Base-by-base conservation (phyloP, 2,888 invertebrate genomes). In the Tholera decimalis region DNA sequence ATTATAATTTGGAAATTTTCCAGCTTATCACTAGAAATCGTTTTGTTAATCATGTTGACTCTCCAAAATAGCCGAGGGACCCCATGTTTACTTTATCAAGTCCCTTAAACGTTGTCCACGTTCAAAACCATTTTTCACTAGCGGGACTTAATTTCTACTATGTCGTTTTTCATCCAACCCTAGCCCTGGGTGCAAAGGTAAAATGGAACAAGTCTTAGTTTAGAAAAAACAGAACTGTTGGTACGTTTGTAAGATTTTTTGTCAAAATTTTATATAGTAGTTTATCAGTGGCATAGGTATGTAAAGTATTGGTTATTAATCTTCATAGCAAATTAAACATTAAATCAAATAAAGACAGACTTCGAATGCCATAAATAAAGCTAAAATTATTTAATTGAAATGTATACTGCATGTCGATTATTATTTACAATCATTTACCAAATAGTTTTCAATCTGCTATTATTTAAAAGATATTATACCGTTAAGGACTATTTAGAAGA, bases 131-230 rank as follows among this genome's bases (percentile, higher is more conserved):
- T 94, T 94, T 94, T 93, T 94, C 94, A 94, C 90, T 61, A 56
- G 86, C 86, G 89, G 87, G 88, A 92, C 91, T 93, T 93, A 93
- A 94, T 94, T 93, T 93, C 88, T 91, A 82, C 78, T 62, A 77
- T 85, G 86, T 93, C 94, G 91, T 94, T 94, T 94, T 92, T 94
- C 94, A 94, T 93, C 89, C 89, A 84, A 90, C 89, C 90, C 92
- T 88, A 88, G 77, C 77, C 24, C 11, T n/a, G 33, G 24, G 26
- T 33, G 1, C 2, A 7, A 18, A 43, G 15, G 13, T 20, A 64
- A 75, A 85, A 56, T 8, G 7, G 60, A 18, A 22, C 70, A 85
- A 80, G 73, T 76, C 15, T 2, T 22, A 55, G 50, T 69, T 3
- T 6, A 2, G 3, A 18, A 51, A 22, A 56, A n/a, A 47, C 2